These are phyloP conservation scores for Ceramica pisi DNA, from an alignment of 2,888 invertebrate genomes.

Conservation along the genomic window DNA sequence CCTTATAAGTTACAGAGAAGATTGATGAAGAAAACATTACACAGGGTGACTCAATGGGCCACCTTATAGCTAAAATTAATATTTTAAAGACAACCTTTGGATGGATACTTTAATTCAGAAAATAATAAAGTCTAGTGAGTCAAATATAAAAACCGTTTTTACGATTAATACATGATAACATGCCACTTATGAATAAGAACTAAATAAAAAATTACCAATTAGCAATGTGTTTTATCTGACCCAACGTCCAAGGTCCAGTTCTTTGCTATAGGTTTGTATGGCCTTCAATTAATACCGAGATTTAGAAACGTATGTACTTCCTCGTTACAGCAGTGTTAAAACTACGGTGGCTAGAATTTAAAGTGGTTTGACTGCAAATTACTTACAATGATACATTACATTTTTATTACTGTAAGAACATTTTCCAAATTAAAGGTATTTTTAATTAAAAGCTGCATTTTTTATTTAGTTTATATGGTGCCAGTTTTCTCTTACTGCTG, in stretches of 20 bases:
- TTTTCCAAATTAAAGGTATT: background rate
- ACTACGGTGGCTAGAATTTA: conserved; percentile 33
- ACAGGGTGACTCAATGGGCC: no score
- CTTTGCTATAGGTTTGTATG: background rate
- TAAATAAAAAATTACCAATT: conserved; percentile 10
- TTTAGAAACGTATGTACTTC: conserved; percentile 39
- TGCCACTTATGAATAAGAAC: background rate
- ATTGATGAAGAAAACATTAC: no score
- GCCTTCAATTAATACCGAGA: conserved; percentile 52
- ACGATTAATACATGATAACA: background rate
- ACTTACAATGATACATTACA: conserved; percentile 15
- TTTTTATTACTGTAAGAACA: conserved; percentile 11
- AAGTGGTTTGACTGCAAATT: conserved; percentile 30
- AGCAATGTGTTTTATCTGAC: conserved; percentile 15
- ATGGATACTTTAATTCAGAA: no score
- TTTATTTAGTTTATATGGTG: background rate
- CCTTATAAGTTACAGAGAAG: no score
- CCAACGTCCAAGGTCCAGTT: conserved; percentile 30
- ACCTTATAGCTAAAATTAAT: no score
- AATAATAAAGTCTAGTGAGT: no score
- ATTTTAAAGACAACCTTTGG: no score
- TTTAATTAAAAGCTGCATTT: background rate
- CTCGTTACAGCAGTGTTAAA: conserved; percentile 27
- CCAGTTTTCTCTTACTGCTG: no score
- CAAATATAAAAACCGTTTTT: no score